Percentiles rank a stretch among this genome's conserved stretches.
phyloP scores from a whole-genome alignment of 92 coral and sea anemone genomes.

The Umimayanthus chanpuru region DNA sequence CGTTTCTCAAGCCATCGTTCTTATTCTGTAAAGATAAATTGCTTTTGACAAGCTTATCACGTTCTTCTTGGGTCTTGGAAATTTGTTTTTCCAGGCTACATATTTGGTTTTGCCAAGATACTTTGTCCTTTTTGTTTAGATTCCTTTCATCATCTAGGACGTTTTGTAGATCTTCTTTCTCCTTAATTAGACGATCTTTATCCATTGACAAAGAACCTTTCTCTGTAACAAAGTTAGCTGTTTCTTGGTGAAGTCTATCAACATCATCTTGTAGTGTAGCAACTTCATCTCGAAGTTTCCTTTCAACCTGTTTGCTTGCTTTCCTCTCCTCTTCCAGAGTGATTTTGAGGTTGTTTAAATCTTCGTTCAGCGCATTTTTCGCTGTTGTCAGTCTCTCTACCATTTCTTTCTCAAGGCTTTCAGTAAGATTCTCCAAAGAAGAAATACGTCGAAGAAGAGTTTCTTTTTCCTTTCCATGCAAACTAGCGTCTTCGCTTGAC shows the following conservation, averaged over 20 bases:
- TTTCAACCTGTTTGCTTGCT: conserved; percentile 41
- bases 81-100: conserved; percentile 8
- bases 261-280: conserved; percentile 53
- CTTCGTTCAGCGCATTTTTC: conserved; percentile 51
- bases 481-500: neutral
- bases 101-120: conserved; percentile 3
- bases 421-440: neutral
- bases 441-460: conserved; percentile 36
- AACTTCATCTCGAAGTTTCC: conserved; percentile 50
- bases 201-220: conserved; percentile 6
- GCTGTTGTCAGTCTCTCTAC: conserved; percentile 39
- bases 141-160: conserved; percentile 2
- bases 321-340: conserved; percentile 65
- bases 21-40: conserved; percentile 12
- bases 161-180: conserved; percentile 15
- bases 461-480: conserved; percentile 6
- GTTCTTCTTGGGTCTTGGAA: neutral
- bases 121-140: neutral
- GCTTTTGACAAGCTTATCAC: neutral
- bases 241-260: conserved; percentile 32
- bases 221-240: neutral
- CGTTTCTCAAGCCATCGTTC: conserved; percentile 2
- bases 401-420: conserved; percentile 34
- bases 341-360: conserved; percentile 54
- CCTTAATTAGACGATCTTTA: neutral